Percentiles rank a stretch among this genome's conserved stretches.
Evolutionary conservation across 2,113 vertebrate genomes (phyloP).

Genomic region (Xiphophorus couchianus): DNA sequence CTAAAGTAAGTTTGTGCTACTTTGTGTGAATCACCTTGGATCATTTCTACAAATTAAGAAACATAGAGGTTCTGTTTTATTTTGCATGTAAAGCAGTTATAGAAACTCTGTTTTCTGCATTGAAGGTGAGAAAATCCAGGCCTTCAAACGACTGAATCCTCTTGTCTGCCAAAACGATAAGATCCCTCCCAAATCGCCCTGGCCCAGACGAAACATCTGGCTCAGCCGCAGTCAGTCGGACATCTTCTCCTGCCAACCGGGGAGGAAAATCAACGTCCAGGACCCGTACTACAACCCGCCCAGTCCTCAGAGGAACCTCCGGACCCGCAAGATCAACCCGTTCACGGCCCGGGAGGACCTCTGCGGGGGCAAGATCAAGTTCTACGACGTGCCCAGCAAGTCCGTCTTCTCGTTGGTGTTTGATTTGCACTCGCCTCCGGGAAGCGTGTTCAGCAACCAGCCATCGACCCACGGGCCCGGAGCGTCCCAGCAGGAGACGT

Average conservation of each 20-base stretch:
- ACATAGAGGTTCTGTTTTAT: not conserved
- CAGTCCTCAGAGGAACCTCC: conserved; percentile 64
- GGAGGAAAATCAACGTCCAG: conserved; percentile 88
- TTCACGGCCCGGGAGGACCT: conserved; percentile 95
- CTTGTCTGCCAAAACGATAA: conserved; percentile 86
- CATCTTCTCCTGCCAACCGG: conserved; percentile 90
- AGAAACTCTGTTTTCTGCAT: conserved; percentile 15
- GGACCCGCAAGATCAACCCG: conserved; percentile 89
- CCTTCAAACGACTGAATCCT: conserved; percentile 90
- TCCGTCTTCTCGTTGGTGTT: conserved; percentile 96
- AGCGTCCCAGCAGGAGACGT: conserved; percentile 57
- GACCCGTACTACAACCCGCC: conserved; percentile 90
- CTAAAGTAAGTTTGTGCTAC: too few relatives aligned
- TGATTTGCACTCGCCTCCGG: conserved; percentile 89
- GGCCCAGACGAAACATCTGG: conserved; percentile 91
- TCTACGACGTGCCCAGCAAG: conserved; percentile 95
- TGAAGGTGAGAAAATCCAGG: conserved; percentile 86
- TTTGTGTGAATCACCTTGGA: too few relatives aligned
- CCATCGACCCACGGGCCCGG: conserved; percentile 47
- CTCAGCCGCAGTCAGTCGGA: conserved; percentile 96
- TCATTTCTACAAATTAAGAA: too few relatives aligned
- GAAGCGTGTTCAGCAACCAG: conserved; percentile 73
- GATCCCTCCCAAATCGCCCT: conserved; percentile 93
- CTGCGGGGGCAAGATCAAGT: conserved; percentile 95
- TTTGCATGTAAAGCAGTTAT: not conserved